Base-by-base conservation (phyloP, 2,113 vertebrate genomes). In the Microcebus lehilahytsara region DNA sequence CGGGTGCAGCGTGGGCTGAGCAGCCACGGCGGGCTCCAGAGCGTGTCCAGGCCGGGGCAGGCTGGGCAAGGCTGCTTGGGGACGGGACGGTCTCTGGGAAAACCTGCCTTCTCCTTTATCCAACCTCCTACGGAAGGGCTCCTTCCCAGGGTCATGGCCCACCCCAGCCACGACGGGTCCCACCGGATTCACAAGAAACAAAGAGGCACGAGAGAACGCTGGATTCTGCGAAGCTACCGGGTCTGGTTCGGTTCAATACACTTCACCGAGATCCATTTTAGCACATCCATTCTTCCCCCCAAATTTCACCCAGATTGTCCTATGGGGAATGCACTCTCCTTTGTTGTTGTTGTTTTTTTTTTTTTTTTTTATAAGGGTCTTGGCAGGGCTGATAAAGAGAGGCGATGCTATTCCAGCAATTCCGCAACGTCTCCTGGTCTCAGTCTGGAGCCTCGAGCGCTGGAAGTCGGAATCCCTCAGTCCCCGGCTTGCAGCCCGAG, bases 271-370 rank as follows among this genome's bases (percentile, higher is more conserved):
- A 93, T 53, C 79, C 66, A 67, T 80, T 85, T 80, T 42, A 89
- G 30, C 37, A 81, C 87, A 85, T 85, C 20, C 14, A 58, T 93
- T 92, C 46, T 75, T 92, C 67, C n/a, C 32, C 42, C 51, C 42
- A 60, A 89, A 72, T 60, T 88, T 95, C 67, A 46, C 37, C 66
- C 80, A 22, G 60, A 87, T 89, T 94, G 80, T 37, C 64, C 81
- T 92, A 89, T 51, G 37, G 64, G 85, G 37, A 60, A 85, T 90
- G 72, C 46, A 32, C 14, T 30, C 19, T 96, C 46, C 12, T 49
- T 42, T 42, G 42, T n/a, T n/a, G n/a, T n/a, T n/a, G n/a, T n/a
- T n/a, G n/a, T 49, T 22, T 40, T 58, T 85, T 20, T 51, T 46
- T 60, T 60, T 62, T 62, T 60, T 64, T 85, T 20, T 51, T 46